A percentile compares a stretch with the other conserved stretches of the same genome.
Evolutionary conservation across 2,888 invertebrate species (phyloP).

Genomic region (Ditylenchus weischeri): DNA sequence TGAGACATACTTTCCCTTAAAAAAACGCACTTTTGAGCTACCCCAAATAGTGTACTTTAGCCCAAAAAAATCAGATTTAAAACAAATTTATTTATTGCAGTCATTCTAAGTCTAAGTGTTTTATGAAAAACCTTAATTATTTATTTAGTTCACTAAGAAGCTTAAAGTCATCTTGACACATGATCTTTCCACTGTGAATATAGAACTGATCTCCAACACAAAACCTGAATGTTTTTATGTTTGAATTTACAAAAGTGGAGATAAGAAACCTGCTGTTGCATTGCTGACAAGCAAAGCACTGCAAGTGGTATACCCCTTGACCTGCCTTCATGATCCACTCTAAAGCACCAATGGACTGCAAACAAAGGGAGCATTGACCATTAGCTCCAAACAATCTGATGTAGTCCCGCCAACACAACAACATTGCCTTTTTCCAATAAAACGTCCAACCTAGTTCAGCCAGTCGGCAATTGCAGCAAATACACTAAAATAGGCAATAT

Average conservation of each 20-base stretch:
- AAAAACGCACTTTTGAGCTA: no score
- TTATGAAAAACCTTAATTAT: no score
- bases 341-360: neutral
- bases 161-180: neutral
- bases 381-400: neutral
- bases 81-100: no score
- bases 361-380: constrained; percentile 8
- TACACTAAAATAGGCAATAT: neutral
- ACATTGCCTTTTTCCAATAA: neutral
- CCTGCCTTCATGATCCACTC: constrained; percentile 7
- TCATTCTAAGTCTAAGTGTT: no score
- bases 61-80: no score
- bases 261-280: neutral
- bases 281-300: constrained; percentile 10
- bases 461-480: constrained; percentile 10
- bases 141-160: neutral
- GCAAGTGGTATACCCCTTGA: neutral
- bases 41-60: no score
- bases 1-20: no score
- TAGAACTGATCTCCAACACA: neutral
- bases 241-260: neutral
- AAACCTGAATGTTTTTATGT: neutral
- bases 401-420: constrained; percentile 7
- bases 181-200: neutral
- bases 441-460: constrained; percentile 9